Evolutionary conservation across 2,113 vertebrate species (phyloP).

Genomic region (Bubo bubo): DNA sequence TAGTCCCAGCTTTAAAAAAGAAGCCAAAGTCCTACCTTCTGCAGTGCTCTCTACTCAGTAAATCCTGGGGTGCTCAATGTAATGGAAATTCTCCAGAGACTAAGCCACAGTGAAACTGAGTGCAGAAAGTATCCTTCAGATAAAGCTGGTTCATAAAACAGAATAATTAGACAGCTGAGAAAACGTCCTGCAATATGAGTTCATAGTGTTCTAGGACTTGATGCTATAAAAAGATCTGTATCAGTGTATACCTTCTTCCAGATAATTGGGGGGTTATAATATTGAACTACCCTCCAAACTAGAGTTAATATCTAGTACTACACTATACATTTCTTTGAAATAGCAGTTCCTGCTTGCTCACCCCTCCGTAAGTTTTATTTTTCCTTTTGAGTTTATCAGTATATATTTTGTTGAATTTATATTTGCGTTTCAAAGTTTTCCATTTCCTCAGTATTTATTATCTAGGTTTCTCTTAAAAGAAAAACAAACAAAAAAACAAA

Average conservation of each 20-base stretch:
- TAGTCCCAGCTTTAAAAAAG: background rate
- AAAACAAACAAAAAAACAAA: background rate
- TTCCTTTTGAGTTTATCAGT: background rate
- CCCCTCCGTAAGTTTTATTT: background rate
- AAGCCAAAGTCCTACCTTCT: background rate
- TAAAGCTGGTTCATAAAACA: background rate
- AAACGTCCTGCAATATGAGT: background rate
- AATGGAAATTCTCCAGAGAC: background rate
- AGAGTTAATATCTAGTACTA: background rate
- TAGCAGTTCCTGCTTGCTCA: background rate
- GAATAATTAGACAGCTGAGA: conserved; percentile 10
- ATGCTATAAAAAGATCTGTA: background rate
- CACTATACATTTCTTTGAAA: background rate
- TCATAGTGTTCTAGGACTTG: background rate
- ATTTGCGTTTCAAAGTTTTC: background rate
- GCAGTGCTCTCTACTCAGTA: background rate
- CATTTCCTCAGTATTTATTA: background rate
- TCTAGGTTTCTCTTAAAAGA: background rate
- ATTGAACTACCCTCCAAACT: background rate
- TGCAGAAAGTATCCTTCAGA: background rate
- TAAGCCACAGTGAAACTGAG: background rate
- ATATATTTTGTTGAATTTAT: background rate
- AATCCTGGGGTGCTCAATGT: background rate
- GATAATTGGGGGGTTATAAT: background rate
- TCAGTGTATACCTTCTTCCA: background rate